Evolutionary conservation across 2,113 vertebrate species (phyloP), one percentile per base, ranked within the genome.

Genomic region (Hippocampus comes): DNA sequence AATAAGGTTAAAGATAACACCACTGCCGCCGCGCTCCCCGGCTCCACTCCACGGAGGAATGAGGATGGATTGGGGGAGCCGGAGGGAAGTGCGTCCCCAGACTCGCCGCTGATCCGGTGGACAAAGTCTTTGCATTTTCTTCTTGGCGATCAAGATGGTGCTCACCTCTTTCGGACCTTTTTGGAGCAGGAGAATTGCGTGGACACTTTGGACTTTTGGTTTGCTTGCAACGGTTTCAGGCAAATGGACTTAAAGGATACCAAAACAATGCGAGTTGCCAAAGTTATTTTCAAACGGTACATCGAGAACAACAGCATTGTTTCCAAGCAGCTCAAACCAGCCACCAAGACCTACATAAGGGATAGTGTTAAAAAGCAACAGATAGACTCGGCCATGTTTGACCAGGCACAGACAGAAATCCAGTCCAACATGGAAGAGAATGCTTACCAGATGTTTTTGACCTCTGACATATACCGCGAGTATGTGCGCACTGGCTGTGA

Each of bases 191-290:
- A 98, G 86, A 95, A 96, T 85, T 96, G 95, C 66, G 97, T 97
- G 90, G 97, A 99, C 93, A 94, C 95, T 27, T 90, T 99, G 89
- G 97, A 99, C 91, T 99, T 99, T 85, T 99, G 97, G 97, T 99
- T 99, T 76, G 97, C 97, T 87, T 99, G 97, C 90, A 99, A 97
- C 73, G 97, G 97, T 27, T 99, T 98, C 94, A 91, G 97, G 89
- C 96, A 98, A 82, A 99, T 98, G 96, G 95, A 96, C 95, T 90
- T 97, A 86, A 96, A 96, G 93, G 96, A 99, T 92, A 89, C 94
- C 94, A 99, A 99, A 95, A 98, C 97, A 77, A 85, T 92, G n/a
- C 86, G 97, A 89, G 96, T 99, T 68, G 97, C 97, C 94, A 98
- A 98, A 94, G 97, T 95, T 63, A 99, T 99, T 84, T 98, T 97